phyloP scores from a whole-genome alignment of 2,797 vertebrate genomes.

The Lepilemur ruficaudatus region DNA sequence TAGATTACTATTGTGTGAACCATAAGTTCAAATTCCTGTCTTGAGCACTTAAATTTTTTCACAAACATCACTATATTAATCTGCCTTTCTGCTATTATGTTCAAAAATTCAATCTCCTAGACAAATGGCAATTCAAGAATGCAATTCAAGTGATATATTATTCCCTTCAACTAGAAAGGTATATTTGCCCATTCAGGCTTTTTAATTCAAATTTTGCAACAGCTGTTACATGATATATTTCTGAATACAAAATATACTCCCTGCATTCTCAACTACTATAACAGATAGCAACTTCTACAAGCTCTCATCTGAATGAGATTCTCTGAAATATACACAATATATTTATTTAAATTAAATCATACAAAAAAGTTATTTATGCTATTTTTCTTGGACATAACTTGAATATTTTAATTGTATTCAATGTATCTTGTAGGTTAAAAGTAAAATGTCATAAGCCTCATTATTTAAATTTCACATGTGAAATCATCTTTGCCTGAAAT shows the following conservation, averaged over 20 bases:
- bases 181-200: slow-evolving; percentile 51
- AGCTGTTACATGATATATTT: slow-evolving; percentile 45
- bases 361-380: slow-evolving; percentile 24
- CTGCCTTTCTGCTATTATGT: not conserved
- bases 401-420: slow-evolving; percentile 57
- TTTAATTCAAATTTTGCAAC: slow-evolving; percentile 52
- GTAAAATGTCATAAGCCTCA: slow-evolving; percentile 57
- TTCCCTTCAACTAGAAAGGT: slow-evolving; percentile 50
- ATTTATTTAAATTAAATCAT: slow-evolving; percentile 62
- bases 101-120: slow-evolving; percentile 60
- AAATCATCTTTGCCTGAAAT: slow-evolving; percentile 41
- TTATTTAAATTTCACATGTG: slow-evolving; percentile 58
- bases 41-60: slow-evolving; percentile 46
- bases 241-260: slow-evolving; percentile 33
- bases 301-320: not conserved
- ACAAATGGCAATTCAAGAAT: slow-evolving; percentile 63
- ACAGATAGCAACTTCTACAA: slow-evolving; percentile 16
- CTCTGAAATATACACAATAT: not conserved
- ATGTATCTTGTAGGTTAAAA: slow-evolving; percentile 46
- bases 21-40: slow-evolving; percentile 46
- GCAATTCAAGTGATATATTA: slow-evolving; percentile 60
- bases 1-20: not conserved
- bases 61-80: slow-evolving; percentile 50
- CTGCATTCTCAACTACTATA: slow-evolving; percentile 25
- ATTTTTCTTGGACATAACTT: slow-evolving; percentile 39